Evolutionary conservation across 2,113 vertebrate species (phyloP), one percentile per base, ranked within the genome.

Genomic region (Thymallus thymallus): DNA sequence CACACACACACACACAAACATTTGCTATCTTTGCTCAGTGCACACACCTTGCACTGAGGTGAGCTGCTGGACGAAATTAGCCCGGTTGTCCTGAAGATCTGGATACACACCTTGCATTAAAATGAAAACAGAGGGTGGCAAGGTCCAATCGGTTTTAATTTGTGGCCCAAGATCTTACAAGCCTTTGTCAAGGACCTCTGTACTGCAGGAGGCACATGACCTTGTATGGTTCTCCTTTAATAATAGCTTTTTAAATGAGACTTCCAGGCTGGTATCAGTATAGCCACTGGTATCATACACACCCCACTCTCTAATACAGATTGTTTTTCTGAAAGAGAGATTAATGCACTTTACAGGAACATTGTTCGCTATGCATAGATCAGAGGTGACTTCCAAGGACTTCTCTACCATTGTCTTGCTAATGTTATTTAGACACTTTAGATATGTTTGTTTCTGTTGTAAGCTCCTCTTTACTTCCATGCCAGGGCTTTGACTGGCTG

Each of bases 151-250:
- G 74, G 75, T 76, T 41, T 86, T 83, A 83, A 86, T 90, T 85
- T 84, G 84, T 81, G 79, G 78, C 84, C 65, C 2, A 81, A 83
- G 84, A 86, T 80, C 83, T 85, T 77, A 78, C 84, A 82, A 77
- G 84, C 71, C 86, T 80, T 48, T 83, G 80, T 85, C 85, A 86
- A 85, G 81, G 84, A 83, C 83, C 81, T 61, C 81, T 61, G 78
- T 83, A 80, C 62, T 62, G 60, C 22, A 45, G 61, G 74, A 85
- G 68, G 74, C 66, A 62, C 35, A 64, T 71, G 72, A 41, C 2
- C 35, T 41, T 41, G 35, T 41, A 41, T 41, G 10, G 9, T 9
- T 10, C 9, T 41, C 35, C 35, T 41, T 41, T 12, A 41, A 10
- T 41, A 41, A 41, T 41, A 76, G 84, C 86, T 86, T 82, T 85